Evolutionary conservation across 2,113 vertebrate genomes (phyloP).

Genomic region (Chunga burmeisteri): DNA sequence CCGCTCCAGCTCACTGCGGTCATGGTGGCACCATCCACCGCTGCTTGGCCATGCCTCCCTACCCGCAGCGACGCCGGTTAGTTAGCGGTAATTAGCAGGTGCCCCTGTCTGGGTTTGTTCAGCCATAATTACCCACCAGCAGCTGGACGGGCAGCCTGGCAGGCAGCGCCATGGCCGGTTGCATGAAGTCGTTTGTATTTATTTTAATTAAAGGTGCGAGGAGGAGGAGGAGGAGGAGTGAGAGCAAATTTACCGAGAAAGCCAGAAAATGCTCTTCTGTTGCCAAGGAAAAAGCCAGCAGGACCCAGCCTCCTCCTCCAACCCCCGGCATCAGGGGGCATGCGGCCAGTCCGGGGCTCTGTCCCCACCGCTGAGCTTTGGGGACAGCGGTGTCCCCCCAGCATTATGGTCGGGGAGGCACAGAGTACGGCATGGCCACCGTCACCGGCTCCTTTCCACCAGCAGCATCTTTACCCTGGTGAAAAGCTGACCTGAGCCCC

Average conservation of each 20-base stretch:
- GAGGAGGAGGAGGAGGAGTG: not conserved
- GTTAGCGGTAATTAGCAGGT: rapidly evolving
- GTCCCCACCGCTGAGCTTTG: not conserved
- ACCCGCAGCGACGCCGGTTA: rapidly evolving
- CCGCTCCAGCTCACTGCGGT: rapidly evolving
- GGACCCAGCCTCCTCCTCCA: rapidly evolving
- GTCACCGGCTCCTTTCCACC: not conserved
- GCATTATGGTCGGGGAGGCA: not conserved
- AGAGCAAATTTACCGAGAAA: not conserved
- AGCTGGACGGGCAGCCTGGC: not conserved
- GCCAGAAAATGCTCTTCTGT: not conserved
- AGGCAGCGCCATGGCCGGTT: not conserved
- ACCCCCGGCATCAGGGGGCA: not conserved
- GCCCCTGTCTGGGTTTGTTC: rapidly evolving
- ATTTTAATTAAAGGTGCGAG: not conserved
- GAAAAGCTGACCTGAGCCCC: not conserved
- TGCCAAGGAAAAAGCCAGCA: not conserved
- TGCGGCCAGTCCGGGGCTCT: not conserved
- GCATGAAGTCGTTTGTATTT: no score
- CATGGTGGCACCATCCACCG: rapidly evolving
- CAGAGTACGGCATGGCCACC: not conserved
- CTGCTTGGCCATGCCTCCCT: not conserved
- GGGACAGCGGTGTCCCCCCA: not conserved
- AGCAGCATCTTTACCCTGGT: not conserved
- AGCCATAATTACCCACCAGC: not conserved